Percentiles rank a stretch among this genome's conserved stretches.
These are phyloP conservation scores for Papilio machaon DNA, from an alignment of 1,140 invertebrate species.

Conservation along the genomic window DNA sequence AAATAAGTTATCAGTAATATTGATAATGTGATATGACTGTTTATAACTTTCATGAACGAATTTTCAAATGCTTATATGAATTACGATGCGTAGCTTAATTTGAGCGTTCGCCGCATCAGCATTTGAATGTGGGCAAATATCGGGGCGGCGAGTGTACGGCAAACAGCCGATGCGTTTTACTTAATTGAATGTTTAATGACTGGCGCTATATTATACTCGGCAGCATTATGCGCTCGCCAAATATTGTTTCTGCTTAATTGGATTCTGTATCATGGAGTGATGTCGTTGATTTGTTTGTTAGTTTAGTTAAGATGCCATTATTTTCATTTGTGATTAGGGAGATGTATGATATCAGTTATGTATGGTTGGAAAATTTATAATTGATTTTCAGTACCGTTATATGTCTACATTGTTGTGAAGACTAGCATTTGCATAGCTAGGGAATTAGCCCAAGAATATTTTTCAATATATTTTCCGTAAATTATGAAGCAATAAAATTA, in stretches of 20 bases:
- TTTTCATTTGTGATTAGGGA: constrained; percentile 3
- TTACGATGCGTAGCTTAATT: constrained; percentile 33
- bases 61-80: constrained; percentile 5
- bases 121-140: constrained; percentile 64
- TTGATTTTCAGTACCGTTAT: not conserved
- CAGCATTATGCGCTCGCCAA: constrained; percentile 54
- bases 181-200: constrained; percentile 78
- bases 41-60: not conserved
- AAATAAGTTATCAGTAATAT: not conserved
- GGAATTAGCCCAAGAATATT: not conserved
- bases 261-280: constrained; percentile 51
- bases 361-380: not conserved
- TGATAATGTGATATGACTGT: not conserved
- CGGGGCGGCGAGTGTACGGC: constrained; percentile 60
- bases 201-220: constrained; percentile 44
- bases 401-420: too few species aligned
- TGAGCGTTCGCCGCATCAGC: constrained; percentile 42
- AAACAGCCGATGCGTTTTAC: constrained; percentile 72
- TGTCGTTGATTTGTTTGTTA: constrained; percentile 23
- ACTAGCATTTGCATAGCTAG: not conserved
- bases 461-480: not conserved
- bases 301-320: constrained; percentile 14
- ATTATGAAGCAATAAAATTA: not conserved
- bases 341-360: not conserved
- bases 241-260: constrained; percentile 65